Conservation (phyloP, 2,888 invertebrate species). For the Epicampocera succincta region DNA sequence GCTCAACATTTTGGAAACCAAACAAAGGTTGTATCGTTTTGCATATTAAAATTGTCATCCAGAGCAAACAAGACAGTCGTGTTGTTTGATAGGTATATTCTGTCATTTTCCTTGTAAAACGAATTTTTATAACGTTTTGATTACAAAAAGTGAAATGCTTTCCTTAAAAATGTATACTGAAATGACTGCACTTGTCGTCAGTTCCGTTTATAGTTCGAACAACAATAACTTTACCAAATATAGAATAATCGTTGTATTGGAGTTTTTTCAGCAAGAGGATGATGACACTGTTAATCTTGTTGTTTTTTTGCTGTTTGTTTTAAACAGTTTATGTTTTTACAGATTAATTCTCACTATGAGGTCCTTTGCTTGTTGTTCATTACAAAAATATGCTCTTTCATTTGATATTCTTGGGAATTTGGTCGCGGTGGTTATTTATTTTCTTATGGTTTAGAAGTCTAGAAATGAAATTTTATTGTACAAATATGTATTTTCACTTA, state of each 20-base stretch:
- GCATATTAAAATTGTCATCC: constrained; percentile 40
- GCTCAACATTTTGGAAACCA: constrained; percentile 19
- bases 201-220: constrained; percentile 68
- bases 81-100: background rate
- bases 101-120: background rate
- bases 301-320: constrained; percentile 24
- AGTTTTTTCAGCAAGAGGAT: constrained; percentile 14
- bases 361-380: constrained; percentile 34
- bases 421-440: constrained; percentile 40
- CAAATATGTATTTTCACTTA: background rate
- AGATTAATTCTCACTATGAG: constrained; percentile 61
- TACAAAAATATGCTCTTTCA: constrained; percentile 67
- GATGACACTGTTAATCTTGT: constrained; percentile 43
- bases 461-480: background rate
- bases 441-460: constrained; percentile 16
- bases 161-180: constrained; percentile 55
- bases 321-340: constrained; percentile 21
- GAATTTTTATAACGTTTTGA: too few species aligned
- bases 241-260: constrained; percentile 22
- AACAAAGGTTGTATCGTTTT: constrained; percentile 42
- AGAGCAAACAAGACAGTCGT: constrained; percentile 7
- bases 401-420: constrained; percentile 51
- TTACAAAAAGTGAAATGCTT: constrained; percentile 1
- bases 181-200: constrained; percentile 39
- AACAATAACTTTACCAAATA: constrained; percentile 24